phyloP scores from a whole-genome alignment of 2,797 vertebrate species.

The Sebastiscus tertius region DNA sequence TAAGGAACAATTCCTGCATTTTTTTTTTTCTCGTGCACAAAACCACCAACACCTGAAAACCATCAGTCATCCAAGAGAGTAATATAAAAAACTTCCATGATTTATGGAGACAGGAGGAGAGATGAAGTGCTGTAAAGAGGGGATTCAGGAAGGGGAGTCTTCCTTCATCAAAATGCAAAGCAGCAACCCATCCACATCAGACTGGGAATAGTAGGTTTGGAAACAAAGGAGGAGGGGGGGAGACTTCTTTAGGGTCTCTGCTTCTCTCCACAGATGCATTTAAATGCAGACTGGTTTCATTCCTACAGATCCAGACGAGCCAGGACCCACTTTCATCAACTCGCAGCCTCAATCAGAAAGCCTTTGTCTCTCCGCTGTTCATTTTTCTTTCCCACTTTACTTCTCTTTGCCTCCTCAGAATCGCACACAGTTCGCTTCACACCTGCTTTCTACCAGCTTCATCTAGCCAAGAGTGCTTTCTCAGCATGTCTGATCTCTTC shows the following conservation, averaged over 20 bases:
- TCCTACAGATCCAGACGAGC: constrained; percentile 26
- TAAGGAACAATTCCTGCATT: constrained; percentile 1
- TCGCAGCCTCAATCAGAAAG: constrained; percentile 36
- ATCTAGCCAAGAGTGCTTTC: constrained; percentile 33
- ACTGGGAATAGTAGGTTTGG: constrained; percentile 51
- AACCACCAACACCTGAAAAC: background rate
- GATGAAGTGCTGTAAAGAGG: constrained; percentile 24
- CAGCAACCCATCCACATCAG: constrained; percentile 33
- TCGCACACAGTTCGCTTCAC: constrained; percentile 15
- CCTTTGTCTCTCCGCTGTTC: constrained; percentile 32
- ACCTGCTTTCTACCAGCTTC: constrained; percentile 44
- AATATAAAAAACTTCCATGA: constrained; percentile 8
- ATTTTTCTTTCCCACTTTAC: constrained; percentile 25
- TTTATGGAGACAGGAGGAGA: constrained; percentile 15
- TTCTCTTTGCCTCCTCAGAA: background rate
- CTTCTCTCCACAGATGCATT: constrained; percentile 42
- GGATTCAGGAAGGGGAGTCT: constrained; percentile 25
- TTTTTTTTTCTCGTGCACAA: background rate
- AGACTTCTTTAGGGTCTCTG: constrained; percentile 25
- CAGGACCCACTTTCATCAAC: constrained; percentile 42
- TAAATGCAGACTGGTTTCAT: constrained; percentile 45
- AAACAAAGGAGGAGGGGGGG: constrained; percentile 24
- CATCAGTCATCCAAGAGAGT: constrained; percentile 15
- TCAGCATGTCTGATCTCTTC: constrained; percentile 41
- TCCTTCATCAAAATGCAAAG: constrained; percentile 65